Evolutionary conservation across 1,140 invertebrate genomes (phyloP).

Genomic region (Caenorhabditis inopinata): DNA sequence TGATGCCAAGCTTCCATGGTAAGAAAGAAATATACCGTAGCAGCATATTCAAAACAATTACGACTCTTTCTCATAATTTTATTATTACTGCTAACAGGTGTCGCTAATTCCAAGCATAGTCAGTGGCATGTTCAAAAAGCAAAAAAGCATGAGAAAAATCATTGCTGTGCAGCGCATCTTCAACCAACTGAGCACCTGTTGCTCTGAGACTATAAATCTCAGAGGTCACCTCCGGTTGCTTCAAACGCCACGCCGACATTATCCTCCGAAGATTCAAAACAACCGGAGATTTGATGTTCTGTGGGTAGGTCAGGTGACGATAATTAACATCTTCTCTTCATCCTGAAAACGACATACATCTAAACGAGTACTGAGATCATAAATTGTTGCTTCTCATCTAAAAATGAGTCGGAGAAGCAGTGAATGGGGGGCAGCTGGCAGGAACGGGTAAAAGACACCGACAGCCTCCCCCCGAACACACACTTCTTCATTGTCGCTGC

Average conservation of each 20-base stretch:
- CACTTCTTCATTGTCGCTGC: background rate
- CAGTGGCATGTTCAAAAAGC: background rate
- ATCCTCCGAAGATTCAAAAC: background rate
- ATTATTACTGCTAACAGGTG: background rate
- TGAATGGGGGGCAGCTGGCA: background rate
- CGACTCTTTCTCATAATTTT: too few species aligned
- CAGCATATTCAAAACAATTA: too few species aligned
- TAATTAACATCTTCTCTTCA: constrained; percentile 4
- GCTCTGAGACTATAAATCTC: constrained; percentile 18
- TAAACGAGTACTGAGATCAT: constrained; percentile 6
- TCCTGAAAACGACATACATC: background rate
- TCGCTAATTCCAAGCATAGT: background rate
- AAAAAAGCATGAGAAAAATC: background rate
- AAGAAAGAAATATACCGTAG: too few species aligned
- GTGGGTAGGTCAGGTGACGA: constrained; percentile 9
- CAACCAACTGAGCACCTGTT: constrained; percentile 14
- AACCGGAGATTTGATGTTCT: constrained; percentile 15
- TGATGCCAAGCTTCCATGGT: too few species aligned
- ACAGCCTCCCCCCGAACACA: constrained; percentile 4
- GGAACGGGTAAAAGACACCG: constrained; percentile 16
- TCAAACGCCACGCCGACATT: constrained; percentile 22
- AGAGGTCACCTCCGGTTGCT: constrained; percentile 28
- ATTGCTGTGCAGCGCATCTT: constrained; percentile 16
- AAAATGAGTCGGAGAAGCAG: background rate
- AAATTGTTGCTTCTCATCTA: constrained; percentile 8